Percentiles rank a stretch among this genome's conserved stretches.
These are phyloP conservation scores for Phenacoccus solenopsis DNA, from an alignment of 1,140 invertebrate genomes.

Conservation along the genomic window DNA sequence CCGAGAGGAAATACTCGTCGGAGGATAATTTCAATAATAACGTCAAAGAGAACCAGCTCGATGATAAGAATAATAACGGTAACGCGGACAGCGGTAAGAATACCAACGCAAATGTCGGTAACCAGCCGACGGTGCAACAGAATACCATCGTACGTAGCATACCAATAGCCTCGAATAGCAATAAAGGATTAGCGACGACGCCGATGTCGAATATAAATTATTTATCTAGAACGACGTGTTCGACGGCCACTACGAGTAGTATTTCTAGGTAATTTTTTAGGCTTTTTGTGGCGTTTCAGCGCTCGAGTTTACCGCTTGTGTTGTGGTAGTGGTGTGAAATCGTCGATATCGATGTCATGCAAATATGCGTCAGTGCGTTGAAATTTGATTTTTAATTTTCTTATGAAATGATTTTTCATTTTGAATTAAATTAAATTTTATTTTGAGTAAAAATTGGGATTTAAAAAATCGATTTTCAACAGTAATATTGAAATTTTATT, in stretches of 20 bases:
- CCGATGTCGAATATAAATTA: slow-evolving; percentile 18
- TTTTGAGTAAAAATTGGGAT: no score
- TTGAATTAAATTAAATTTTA: no score
- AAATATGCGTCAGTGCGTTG: no score
- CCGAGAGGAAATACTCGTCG: not conserved
- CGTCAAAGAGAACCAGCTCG: not conserved
- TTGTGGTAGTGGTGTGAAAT: no score
- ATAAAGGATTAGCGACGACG: slow-evolving; percentile 18
- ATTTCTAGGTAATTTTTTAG: not conserved
- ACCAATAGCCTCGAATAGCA: slow-evolving; percentile 13
- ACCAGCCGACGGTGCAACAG: slow-evolving; percentile 25
- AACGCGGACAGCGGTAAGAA: not conserved
- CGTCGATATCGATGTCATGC: no score
- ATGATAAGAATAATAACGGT: slow-evolving; percentile 11
- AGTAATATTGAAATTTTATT: no score
- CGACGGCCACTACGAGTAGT: not conserved
- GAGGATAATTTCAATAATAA: slow-evolving; percentile 4
- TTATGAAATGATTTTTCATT: no score
- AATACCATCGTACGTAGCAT: slow-evolving; percentile 36
- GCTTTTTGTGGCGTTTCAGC: slow-evolving; percentile 2
- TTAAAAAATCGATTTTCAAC: no score
- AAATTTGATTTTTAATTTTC: no score
- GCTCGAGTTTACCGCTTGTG: slow-evolving; percentile 18
- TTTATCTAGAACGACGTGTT: slow-evolving; percentile 8
- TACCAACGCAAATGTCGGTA: not conserved